Evolutionary conservation across 2,113 vertebrate genomes (phyloP), one percentile per base, ranked within the genome.

Genomic region (Pachypanchax playfairii): DNA sequence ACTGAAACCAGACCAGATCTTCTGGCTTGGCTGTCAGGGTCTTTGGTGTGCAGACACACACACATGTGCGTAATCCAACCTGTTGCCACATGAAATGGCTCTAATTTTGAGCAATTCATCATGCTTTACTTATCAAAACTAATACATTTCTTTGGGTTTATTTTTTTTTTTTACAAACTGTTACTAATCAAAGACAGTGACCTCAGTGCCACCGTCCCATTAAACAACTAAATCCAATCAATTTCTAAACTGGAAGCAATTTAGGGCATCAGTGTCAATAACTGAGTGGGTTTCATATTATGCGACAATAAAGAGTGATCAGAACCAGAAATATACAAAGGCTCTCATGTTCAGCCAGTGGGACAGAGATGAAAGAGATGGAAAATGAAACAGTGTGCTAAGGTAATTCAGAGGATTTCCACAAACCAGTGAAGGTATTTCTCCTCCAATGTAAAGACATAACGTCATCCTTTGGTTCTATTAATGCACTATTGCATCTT

Each of bases 1-100:
- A 89, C 86, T 89, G 81, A 90, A 89, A 87, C 76, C 77, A 85
- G 81, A 89, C 80, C 83, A 87, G 85, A 88, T 76, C 68, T 65
- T 72, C 56, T 84, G 59, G 75, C 72, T 80, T 46, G 57, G 76
- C 59, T 65, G 70, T 80, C 65, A 63, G 63, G 56, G 46, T 64
- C 70, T 43, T 49, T 60, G 64, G 63, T 36, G 22, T 47, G 43
- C 56, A n/a, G 6, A 25, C n/a, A 44, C 36, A 10, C 65, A 55
- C 35, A 39, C 51, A 65, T 55, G 48, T 20, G 33, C 20, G 33
- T 41, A 66, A 72, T 60, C 74, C 60, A 73, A 63, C 36, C 26
- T 33, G 44, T 56, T 55, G 65, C 11, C 7, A 31, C 73, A 83
- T 83, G 64, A 63, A 83, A 83, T 51, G 53, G 59, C 71, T 44